A percentile compares a stretch with the other conserved stretches of the same genome.
Evolutionary conservation across 2,797 vertebrate species (phyloP).

Genomic region (Thamnophis elegans): DNA sequence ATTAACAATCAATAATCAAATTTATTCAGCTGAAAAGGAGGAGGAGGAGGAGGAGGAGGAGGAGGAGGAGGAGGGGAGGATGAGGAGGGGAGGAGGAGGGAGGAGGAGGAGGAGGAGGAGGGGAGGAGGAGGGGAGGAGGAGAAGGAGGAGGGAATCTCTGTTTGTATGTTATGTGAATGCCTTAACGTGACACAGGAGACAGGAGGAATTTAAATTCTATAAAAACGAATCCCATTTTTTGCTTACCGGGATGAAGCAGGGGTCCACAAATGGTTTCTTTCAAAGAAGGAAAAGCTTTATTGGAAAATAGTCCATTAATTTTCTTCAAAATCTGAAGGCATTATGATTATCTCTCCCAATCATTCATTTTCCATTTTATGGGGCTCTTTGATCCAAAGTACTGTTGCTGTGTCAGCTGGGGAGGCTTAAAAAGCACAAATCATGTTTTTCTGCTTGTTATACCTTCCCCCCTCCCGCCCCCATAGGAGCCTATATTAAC

Average conservation of each 20-base stretch:
- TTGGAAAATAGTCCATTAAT: neutral
- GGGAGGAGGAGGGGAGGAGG: no score
- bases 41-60: neutral
- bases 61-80: neutral
- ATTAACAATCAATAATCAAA: neutral
- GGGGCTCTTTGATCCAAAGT: neutral
- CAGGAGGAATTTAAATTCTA: no score
- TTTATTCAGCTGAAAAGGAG: neutral
- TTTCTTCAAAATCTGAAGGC: neutral
- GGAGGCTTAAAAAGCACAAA: neutral
- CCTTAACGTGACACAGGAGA: no score
- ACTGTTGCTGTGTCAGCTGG: constrained; percentile 13
- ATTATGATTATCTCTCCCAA: neutral
- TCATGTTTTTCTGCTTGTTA: neutral
- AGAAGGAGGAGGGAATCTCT: no score
- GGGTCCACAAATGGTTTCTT: neutral
- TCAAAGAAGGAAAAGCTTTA: neutral
- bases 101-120: no score
- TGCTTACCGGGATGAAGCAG: neutral
- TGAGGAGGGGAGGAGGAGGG: neutral
- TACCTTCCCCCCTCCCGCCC: neutral
- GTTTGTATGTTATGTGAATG: no score
- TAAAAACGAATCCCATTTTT: neutral
- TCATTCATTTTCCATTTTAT: neutral
- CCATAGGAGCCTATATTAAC: neutral